These are phyloP conservation scores for Salvelinus alpinus DNA, from an alignment of 2,113 vertebrate genomes.

Conservation along the genomic window DNA sequence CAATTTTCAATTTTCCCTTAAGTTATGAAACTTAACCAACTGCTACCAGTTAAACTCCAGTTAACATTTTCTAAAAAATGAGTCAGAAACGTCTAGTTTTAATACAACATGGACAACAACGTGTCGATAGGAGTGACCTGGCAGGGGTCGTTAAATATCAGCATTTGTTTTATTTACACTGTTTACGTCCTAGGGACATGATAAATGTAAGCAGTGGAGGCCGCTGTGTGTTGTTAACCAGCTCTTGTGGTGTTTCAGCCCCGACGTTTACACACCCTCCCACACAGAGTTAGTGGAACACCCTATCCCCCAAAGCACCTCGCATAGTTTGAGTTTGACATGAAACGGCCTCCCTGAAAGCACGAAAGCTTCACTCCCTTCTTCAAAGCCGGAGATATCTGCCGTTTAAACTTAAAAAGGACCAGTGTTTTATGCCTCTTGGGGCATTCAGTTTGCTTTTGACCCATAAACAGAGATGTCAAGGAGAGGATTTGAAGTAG, in stretches of 20 bases:
- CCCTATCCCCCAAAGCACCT: background rate
- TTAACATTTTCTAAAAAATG: no score
- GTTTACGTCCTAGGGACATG: no score
- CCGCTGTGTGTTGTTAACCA: slow-evolving; percentile 21
- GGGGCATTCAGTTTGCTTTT: slow-evolving; percentile 10
- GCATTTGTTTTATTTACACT: no score
- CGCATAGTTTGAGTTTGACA: background rate
- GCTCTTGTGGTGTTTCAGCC: slow-evolving; percentile 16
- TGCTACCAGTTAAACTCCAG: no score
- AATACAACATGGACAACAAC: no score
- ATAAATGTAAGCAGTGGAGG: no score
- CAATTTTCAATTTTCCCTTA: no score
- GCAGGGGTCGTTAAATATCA: no score
- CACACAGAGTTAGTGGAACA: slow-evolving; percentile 23
- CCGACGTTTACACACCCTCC: slow-evolving; percentile 17
- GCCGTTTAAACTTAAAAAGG: background rate
- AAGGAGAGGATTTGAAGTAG: background rate
- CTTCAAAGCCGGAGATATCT: slow-evolving; percentile 1
- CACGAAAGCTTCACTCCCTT: background rate
- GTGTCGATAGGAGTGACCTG: no score
- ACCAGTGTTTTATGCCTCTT: slow-evolving; percentile 10
- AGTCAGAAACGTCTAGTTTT: no score
- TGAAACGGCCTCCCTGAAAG: background rate
- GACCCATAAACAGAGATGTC: slow-evolving; percentile 11
- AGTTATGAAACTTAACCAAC: no score